A percentile compares a stretch with the other conserved stretches of the same genome.
phyloP scores from a whole-genome alignment of 2,888 invertebrate genomes.

The Hoplodrina ambigua region DNA sequence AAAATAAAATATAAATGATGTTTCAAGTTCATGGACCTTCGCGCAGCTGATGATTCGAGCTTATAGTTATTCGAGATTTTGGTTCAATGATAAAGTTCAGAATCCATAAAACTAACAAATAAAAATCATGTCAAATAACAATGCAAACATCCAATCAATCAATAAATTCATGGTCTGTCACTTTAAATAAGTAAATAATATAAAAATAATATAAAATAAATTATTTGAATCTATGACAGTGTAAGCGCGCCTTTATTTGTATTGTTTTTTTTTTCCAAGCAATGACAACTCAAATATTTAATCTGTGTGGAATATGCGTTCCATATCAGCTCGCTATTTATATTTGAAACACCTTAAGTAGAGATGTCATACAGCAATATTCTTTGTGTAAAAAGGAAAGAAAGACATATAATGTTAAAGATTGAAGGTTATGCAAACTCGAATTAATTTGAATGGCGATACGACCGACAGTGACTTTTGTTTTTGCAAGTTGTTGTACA shows the following conservation, averaged over 20 bases:
- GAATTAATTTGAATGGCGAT: slow-evolving; percentile 4
- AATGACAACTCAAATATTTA: not conserved
- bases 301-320: slow-evolving; percentile 28
- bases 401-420: slow-evolving; percentile 11
- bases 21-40: no score
- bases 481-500: slow-evolving; percentile 48
- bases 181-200: no score
- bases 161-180: no score
- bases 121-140: no score
- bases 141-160: no score
- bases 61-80: no score
- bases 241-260: not conserved
- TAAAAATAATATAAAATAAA: no score
- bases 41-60: no score
- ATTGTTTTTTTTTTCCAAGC: slow-evolving; percentile 4
- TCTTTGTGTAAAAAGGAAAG: slow-evolving; percentile 12
- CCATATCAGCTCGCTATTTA: not conserved
- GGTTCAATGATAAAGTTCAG: no score
- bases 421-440: not conserved
- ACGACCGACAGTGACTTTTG: slow-evolving; percentile 57
- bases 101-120: no score
- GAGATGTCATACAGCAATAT: not conserved
- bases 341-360: not conserved
- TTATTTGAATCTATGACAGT: no score
- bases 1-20: no score